phyloP scores from a whole-genome alignment of 2,888 invertebrate species.

The Melipona bicolor region DNA sequence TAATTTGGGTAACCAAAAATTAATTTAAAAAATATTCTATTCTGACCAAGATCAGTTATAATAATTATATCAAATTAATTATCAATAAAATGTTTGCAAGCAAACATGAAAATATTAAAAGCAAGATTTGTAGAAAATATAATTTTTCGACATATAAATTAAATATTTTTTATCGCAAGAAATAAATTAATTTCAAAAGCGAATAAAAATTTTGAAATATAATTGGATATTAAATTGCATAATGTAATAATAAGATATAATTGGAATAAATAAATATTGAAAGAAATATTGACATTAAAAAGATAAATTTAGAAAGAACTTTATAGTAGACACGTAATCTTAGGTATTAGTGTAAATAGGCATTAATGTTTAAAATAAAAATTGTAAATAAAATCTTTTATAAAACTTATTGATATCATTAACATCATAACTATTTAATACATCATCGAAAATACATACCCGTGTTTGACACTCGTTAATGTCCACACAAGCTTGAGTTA shows the following conservation, averaged over 20 bases:
- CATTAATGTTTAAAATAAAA: neutral
- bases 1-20: too few species aligned
- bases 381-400: neutral
- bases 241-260: too few species aligned
- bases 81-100: too few species aligned
- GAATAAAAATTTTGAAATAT: neutral
- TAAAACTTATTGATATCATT: neutral
- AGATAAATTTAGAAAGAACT: too few species aligned
- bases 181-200: neutral
- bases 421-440: neutral
- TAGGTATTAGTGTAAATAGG: neutral
- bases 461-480: constrained; percentile 92
- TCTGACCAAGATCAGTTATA: too few species aligned
- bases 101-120: too few species aligned
- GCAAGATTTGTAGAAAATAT: neutral
- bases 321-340: neutral
- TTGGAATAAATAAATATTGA: too few species aligned
- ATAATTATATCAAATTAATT: too few species aligned
- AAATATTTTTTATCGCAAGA: neutral
- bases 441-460: constrained; percentile 39
- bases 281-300: too few species aligned
- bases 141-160: neutral
- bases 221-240: too few species aligned
- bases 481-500: constrained; percentile 88
- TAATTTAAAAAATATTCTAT: too few species aligned